Conservation (phyloP, 2,888 invertebrate genomes). For the Polyploca ridens region DNA sequence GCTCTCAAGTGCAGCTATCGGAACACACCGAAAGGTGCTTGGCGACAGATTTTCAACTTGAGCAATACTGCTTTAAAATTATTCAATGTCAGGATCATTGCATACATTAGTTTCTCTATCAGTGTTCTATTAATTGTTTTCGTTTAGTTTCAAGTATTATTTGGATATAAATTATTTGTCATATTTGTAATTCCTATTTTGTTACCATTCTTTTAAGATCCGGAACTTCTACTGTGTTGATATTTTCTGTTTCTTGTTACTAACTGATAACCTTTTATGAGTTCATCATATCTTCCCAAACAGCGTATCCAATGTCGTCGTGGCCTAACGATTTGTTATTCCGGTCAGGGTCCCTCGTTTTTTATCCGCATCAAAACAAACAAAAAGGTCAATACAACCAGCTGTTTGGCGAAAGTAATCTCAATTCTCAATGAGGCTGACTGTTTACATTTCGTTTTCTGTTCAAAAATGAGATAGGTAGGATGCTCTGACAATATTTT, state of each 20-base stretch:
- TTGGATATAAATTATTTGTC: too few species aligned
- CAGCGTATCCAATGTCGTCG: neutral
- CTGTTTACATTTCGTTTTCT: constrained; percentile 3
- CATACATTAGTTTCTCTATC: too few species aligned
- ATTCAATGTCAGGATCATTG: too few species aligned
- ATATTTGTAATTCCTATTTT: too few species aligned
- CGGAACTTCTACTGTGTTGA: too few species aligned
- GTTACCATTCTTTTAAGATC: too few species aligned
- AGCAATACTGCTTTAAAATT: neutral
- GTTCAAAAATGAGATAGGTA: neutral
- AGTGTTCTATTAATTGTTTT: too few species aligned
- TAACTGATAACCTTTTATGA: neutral
- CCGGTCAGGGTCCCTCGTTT: constrained; percentile 33
- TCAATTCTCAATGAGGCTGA: neutral
- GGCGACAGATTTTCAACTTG: too few species aligned
- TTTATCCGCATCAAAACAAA: constrained; percentile 21
- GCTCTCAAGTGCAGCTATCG: too few species aligned
- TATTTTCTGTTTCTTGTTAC: neutral
- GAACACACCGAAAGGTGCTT: too few species aligned
- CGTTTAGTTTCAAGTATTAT: too few species aligned
- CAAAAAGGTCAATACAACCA: constrained; percentile 6
- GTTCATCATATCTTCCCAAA: neutral
- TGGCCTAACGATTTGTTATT: constrained; percentile 30
- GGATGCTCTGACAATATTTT: neutral
- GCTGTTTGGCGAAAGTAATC: constrained; percentile 5